phyloP scores from a whole-genome alignment of 2,888 invertebrate species.

The Osedax fenrisi region DNA sequence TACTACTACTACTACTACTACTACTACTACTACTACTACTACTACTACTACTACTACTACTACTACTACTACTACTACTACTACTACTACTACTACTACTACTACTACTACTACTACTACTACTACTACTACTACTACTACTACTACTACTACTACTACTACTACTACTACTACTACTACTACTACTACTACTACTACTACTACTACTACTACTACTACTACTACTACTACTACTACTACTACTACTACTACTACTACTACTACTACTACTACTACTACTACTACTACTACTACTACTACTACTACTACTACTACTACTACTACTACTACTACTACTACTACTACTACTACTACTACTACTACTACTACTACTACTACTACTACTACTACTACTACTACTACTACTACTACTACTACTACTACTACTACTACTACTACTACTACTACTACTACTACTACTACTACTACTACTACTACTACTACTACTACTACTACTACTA shows the following conservation, averaged over 20 bases:
- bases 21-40: conserved; percentile 16
- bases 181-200: conserved; percentile 16
- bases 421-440: conserved; percentile 16
- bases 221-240: conserved; percentile 11
- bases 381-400: conserved; percentile 12
- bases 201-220: conserved; percentile 16
- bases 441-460: conserved; percentile 13
- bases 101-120: conserved; percentile 16
- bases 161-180: conserved; percentile 13
- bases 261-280: conserved; percentile 14
- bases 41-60: conserved; percentile 13
- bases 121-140: conserved; percentile 16
- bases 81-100: conserved; percentile 16
- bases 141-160: conserved; percentile 13
- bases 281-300: conserved; percentile 13
- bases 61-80: conserved; percentile 16
- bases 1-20: conserved; percentile 16
- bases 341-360: conserved; percentile 16
- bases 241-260: conserved; percentile 11
- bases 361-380: conserved; percentile 16
- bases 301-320: conserved; percentile 6
- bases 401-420: conserved; percentile 14
- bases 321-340: conserved; percentile 14
- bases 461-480: conserved; percentile 13
- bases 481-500: conserved; percentile 16